Conservation (phyloP, 2,113 vertebrate species). For the Eretmochelys imbricata region DNA sequence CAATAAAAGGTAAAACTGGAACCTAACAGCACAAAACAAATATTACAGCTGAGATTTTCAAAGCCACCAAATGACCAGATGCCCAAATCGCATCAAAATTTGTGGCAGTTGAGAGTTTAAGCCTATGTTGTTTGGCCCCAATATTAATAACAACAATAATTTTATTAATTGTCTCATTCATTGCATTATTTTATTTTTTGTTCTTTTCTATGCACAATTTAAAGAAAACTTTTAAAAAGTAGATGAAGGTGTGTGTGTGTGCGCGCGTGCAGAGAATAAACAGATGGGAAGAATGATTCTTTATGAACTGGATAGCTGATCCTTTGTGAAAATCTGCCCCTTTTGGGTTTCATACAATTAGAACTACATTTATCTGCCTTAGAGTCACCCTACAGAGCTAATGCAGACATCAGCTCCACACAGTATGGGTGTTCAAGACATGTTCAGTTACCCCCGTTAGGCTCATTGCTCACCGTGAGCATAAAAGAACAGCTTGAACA, state of each 20-base stretch:
- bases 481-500: background rate
- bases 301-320: background rate
- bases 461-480: background rate
- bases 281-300: background rate
- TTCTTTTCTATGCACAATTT: background rate
- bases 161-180: background rate
- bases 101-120: background rate
- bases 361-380: background rate
- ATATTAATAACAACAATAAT: background rate
- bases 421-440: background rate
- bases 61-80: background rate
- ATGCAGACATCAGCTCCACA: background rate
- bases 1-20: background rate
- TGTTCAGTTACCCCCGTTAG: background rate
- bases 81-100: background rate
- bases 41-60: background rate
- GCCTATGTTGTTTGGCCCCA: background rate
- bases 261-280: accelerated
- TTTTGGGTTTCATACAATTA: background rate
- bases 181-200: background rate
- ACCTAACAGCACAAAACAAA: background rate
- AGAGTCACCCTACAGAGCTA: background rate
- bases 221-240: background rate
- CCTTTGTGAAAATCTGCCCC: background rate
- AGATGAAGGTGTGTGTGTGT: background rate